These are phyloP conservation scores for Tenebrosternarchus preto DNA, from an alignment of 2,113 vertebrate genomes.

Conservation along the genomic window DNA sequence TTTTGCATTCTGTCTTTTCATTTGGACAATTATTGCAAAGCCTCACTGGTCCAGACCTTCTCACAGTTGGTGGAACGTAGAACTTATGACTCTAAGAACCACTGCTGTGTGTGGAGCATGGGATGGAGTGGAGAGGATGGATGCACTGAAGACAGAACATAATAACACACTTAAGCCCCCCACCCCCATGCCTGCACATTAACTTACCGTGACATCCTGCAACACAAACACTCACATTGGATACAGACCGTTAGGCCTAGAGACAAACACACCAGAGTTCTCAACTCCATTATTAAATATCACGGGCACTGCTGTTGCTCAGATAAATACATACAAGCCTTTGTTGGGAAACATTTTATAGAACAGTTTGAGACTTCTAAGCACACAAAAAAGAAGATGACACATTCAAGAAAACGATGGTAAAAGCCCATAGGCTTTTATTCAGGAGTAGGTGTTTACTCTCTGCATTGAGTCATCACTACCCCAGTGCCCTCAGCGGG, in stretches of 20 bases:
- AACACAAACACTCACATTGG: background rate
- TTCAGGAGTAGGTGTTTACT: background rate
- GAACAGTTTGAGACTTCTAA: too few relatives aligned
- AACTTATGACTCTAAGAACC: constrained; percentile 54
- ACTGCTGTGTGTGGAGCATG: constrained; percentile 38
- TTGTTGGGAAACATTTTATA: too few relatives aligned
- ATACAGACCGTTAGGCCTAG: constrained; percentile 20
- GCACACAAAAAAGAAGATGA: background rate
- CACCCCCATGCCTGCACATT: background rate
- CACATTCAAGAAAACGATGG: background rate
- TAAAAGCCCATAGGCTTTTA: background rate
- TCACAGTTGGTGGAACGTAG: constrained; percentile 16
- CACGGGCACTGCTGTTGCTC: too few relatives aligned
- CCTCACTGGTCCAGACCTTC: constrained; percentile 57
- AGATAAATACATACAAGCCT: too few relatives aligned
- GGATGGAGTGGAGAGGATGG: constrained; percentile 5
- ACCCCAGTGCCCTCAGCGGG: background rate
- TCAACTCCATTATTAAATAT: too few relatives aligned
- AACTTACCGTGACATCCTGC: constrained; percentile 3
- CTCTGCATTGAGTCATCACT: constrained; percentile 28
- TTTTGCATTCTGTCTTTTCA: constrained; percentile 67
- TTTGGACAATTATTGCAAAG: constrained; percentile 66
- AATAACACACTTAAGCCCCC: constrained; percentile 19
- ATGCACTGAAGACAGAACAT: constrained; percentile 23
- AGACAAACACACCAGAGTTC: background rate